phyloP scores from a whole-genome alignment of 53 echinoderm and acorn worm genomes.

The Hippasteria phrygiana region DNA sequence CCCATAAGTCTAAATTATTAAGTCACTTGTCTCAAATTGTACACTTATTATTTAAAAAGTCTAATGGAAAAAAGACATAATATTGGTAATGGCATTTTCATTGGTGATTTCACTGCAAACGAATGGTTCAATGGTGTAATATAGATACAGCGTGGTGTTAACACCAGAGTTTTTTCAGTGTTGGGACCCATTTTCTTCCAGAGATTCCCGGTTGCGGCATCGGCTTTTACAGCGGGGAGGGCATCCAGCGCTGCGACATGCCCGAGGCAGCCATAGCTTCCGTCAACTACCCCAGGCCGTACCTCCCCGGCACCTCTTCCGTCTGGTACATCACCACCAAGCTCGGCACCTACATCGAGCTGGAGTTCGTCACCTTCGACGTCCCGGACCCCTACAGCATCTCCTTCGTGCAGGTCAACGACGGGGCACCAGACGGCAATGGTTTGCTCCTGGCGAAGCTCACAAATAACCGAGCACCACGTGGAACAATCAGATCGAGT shows the following conservation, averaged over 20 bases:
- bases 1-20: too few relatives aligned
- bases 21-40: too few relatives aligned
- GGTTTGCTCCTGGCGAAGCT: conserved; percentile 55
- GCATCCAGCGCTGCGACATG: conserved; percentile 67
- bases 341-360: conserved; percentile 81
- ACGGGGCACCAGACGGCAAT: conserved; percentile 27
- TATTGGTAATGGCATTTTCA: too few relatives aligned
- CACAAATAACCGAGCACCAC: conserved; percentile 73
- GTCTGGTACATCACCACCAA: conserved; percentile 80
- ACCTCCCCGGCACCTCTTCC: conserved; percentile 63
- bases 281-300: conserved; percentile 74
- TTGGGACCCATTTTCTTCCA: neutral
- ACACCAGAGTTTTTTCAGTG: too few relatives aligned
- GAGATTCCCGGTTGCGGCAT: conserved; percentile 86
- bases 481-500: conserved; percentile 79
- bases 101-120: too few relatives aligned
- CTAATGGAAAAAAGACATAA: too few relatives aligned
- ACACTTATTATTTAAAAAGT: too few relatives aligned
- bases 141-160: too few relatives aligned
- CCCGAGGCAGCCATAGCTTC: conserved; percentile 84
- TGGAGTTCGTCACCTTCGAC: conserved; percentile 79
- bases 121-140: too few relatives aligned
- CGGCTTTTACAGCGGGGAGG: conserved; percentile 74
- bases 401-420: conserved; percentile 32
- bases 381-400: conserved; percentile 48